Evolutionary conservation across 2,888 invertebrate genomes (phyloP), one percentile per base, ranked within the genome.

Genomic region (Latheticus oryzae): DNA sequence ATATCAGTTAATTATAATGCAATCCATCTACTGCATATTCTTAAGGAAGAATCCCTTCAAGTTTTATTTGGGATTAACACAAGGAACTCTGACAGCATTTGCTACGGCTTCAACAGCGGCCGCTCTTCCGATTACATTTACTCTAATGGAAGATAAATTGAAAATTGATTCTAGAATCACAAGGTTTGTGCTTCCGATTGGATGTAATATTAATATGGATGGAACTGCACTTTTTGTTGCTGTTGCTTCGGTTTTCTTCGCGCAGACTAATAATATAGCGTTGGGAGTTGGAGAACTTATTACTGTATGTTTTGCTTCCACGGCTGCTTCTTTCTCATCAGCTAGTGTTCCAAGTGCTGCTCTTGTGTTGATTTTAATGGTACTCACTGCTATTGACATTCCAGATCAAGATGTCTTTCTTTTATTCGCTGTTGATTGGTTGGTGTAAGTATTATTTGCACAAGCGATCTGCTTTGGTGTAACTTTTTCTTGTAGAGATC

Each of bases 181-280:
- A 0, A 85, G 91, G 63, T 95, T 95, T 78, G 92, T 95, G 35
- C 81, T 95, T 5, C 95, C 95, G 0, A 91, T 95, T 65, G 95
- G 95, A 2, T 93, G 93, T 74, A 94, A 93, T 74, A 90, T 95
- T 75, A 95, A 95, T 79, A 94, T 95, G 93, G 92, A 94, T 69
- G 93, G 93, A 1, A 93, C 93, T 0, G 93, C 93, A 0, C 80
- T 96, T 35, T 97, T 95, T 78, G 87, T 96, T 21, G 87, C 95
- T 0, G 87, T 93, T 1, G 92, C 96, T 2, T 90, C 93, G 55
- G 86, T 91, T 71, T 94, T 93, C 76, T 88, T 94, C 61, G 93
- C 93, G 26, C 87, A 93, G 79, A 91, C 95, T 88, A 94, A 93
- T 73, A 88, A 87, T 58, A 87, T 94, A 69, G 79, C 83, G 8